A percentile compares a stretch with the other conserved stretches of the same genome.
These are phyloP conservation scores for Congeria kusceri DNA, from an alignment of 2,888 invertebrate species.

Conservation along the genomic window DNA sequence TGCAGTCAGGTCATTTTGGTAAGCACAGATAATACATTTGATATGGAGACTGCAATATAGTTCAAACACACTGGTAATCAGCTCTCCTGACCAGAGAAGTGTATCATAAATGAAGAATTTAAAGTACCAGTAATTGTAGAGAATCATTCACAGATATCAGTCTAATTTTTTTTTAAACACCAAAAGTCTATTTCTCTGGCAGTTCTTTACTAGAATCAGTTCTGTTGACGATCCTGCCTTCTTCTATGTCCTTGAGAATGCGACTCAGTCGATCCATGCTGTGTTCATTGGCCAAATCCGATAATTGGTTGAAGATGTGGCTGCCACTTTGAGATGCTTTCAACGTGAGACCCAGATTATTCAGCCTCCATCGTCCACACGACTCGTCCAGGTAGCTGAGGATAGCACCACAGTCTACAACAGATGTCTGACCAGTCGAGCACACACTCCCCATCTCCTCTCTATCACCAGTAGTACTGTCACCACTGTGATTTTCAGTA, in stretches of 20 bases:
- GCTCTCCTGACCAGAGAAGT: too few relatives aligned
- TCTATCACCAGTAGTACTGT: neutral
- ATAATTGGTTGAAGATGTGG: conserved; percentile 50
- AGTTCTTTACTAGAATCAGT: conserved; percentile 37
- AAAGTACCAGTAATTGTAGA: too few relatives aligned
- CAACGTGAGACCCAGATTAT: conserved; percentile 59
- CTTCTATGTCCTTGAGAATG: conserved; percentile 61
- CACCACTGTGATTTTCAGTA: conserved; percentile 3
- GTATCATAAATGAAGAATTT: too few relatives aligned
- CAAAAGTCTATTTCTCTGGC: too few relatives aligned
- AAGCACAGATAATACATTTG: too few relatives aligned
- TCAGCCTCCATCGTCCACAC: conserved; percentile 66
- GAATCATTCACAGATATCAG: too few relatives aligned
- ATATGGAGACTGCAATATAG: too few relatives aligned
- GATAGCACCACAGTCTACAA: conserved; percentile 39
- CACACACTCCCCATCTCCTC: neutral
- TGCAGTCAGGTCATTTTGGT: too few relatives aligned
- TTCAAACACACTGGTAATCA: too few relatives aligned
- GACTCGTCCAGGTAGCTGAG: conserved; percentile 67
- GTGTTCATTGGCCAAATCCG: conserved; percentile 41
- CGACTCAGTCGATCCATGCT: conserved; percentile 62
- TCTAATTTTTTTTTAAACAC: too few relatives aligned
- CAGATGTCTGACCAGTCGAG: neutral
- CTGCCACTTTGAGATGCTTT: conserved; percentile 47
- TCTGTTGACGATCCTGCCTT: conserved; percentile 58